These are phyloP conservation scores for Aix galericulata DNA, from an alignment of 2,113 vertebrate genomes.

Conservation along the genomic window DNA sequence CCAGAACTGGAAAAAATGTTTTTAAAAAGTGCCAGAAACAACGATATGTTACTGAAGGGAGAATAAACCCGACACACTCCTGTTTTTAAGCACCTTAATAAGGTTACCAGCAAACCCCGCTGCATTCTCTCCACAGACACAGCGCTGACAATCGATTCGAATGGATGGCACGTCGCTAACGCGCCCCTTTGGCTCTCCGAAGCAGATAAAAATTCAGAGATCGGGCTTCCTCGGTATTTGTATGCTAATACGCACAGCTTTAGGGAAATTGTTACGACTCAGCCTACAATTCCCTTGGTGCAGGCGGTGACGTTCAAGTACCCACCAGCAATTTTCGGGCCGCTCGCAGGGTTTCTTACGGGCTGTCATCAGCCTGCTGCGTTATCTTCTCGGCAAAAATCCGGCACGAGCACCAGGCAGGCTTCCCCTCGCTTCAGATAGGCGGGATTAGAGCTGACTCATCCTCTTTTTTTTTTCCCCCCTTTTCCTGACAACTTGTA, in stretches of 20 bases:
- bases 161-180: slow-evolving; percentile 30
- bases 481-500: neutral
- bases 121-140: neutral
- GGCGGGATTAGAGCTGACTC: neutral
- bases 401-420: neutral
- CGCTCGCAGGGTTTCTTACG: neutral
- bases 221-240: slow-evolving; percentile 32
- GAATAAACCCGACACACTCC: neutral
- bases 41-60: slow-evolving; percentile 3
- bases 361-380: slow-evolving; percentile 1
- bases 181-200: slow-evolving; percentile 6
- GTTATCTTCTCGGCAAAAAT: neutral
- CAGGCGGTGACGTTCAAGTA: slow-evolving; percentile 30
- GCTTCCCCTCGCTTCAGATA: neutral
- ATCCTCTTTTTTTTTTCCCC: neutral
- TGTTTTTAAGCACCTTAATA: slow-evolving; percentile 42
- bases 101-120: slow-evolving; percentile 39
- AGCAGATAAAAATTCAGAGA: slow-evolving; percentile 57
- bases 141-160: slow-evolving; percentile 8
- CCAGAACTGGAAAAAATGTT: neutral
- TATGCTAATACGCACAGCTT: slow-evolving; percentile 46
- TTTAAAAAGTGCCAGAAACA: neutral
- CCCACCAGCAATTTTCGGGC: slow-evolving; percentile 34
- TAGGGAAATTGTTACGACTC: slow-evolving; percentile 31
- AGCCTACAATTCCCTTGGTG: neutral